These are phyloP conservation scores for Podilymbus podiceps DNA, from an alignment of 2,113 vertebrate species.

Conservation along the genomic window DNA sequence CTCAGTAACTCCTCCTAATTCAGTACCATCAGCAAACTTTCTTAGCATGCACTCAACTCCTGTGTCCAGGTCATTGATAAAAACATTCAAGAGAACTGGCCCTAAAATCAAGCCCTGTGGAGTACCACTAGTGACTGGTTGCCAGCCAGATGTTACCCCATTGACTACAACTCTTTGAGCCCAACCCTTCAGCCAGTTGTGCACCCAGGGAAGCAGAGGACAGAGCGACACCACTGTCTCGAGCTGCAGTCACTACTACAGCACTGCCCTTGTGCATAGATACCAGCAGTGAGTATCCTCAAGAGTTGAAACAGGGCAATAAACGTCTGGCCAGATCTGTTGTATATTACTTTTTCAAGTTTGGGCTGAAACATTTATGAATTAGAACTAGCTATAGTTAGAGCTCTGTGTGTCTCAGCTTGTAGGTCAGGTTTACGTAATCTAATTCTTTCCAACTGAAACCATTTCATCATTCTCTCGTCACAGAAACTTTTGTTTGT, in stretches of 20 bases:
- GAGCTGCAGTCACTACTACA: not conserved
- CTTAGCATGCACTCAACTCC: not conserved
- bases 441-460: not conserved
- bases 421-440: not conserved
- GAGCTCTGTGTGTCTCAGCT: not conserved
- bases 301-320: not conserved
- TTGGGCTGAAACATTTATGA: not conserved
- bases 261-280: not conserved
- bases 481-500: not conserved
- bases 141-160: not conserved
- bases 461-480: not conserved
- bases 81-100: not conserved
- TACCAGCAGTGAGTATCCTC: not conserved
- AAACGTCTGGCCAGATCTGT: not conserved
- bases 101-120: not conserved
- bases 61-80: not conserved
- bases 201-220: not conserved
- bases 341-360: not conserved
- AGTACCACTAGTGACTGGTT: not conserved
- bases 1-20: not conserved
- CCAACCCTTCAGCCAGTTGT: fast-evolving
- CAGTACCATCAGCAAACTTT: not conserved
- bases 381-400: not conserved
- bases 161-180: not conserved
- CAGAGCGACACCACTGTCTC: not conserved